A percentile compares a stretch with the other conserved stretches of the same genome.
Conservation (phyloP, 2,888 invertebrate species). For the Aspidiotus rigidus region DNA sequence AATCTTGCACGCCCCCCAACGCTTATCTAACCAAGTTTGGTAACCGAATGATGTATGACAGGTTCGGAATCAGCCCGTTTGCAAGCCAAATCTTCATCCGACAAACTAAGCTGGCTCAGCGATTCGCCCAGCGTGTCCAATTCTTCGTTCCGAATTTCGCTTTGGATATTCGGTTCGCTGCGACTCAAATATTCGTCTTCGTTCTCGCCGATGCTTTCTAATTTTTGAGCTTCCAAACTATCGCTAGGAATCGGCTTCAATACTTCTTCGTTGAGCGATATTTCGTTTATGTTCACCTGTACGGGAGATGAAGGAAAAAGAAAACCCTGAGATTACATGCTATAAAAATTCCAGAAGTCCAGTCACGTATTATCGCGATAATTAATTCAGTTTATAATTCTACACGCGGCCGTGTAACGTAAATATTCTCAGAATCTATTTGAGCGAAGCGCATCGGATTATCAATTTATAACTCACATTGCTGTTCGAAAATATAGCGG, state of each 20-base stretch:
- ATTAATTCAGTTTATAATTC: not conserved
- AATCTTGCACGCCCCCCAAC: too few relatives aligned
- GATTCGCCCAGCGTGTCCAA: constrained; percentile 15
- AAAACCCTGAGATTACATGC: not conserved
- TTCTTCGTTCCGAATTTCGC: constrained; percentile 23
- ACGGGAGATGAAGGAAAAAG: too few relatives aligned
- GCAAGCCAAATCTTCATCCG: constrained; percentile 24
- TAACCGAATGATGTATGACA: constrained; percentile 19
- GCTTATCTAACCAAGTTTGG: too few relatives aligned
- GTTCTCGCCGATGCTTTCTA: constrained; percentile 34
- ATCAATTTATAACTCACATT: constrained; percentile 26
- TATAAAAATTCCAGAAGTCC: not conserved
- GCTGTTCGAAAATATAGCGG: constrained; percentile 34
- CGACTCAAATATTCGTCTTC: constrained; percentile 32
- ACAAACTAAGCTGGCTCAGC: constrained; percentile 17
- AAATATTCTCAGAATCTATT: not conserved
- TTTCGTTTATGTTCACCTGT: constrained; percentile 32
- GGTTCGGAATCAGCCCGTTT: constrained; percentile 34
- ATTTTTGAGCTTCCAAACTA: constrained; percentile 22
- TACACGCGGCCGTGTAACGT: not conserved
- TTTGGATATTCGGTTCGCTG: constrained; percentile 34
- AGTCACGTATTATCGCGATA: not conserved
- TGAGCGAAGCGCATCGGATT: too few relatives aligned
- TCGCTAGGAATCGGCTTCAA: constrained; percentile 20
- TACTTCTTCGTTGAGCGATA: constrained; percentile 29